These are phyloP conservation scores for Tupaia chinensis DNA, from an alignment of 2,113 vertebrate species.

Conservation along the genomic window DNA sequence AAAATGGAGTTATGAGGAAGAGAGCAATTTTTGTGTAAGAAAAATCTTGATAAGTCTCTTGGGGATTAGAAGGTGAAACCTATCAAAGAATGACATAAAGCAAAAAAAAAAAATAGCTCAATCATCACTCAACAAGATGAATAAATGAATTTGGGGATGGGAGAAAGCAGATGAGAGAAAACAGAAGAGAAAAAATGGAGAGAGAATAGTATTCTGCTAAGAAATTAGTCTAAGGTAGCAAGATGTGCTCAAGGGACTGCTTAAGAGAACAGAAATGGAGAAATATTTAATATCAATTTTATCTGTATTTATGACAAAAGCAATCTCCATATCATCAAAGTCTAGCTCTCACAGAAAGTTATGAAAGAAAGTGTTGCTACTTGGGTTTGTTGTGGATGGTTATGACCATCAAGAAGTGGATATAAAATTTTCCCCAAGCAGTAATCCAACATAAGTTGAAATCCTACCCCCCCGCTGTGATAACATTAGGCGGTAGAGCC, in stretches of 20 bases:
- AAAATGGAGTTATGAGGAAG: slow-evolving; percentile 49
- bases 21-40: not conserved
- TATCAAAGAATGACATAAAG: not conserved
- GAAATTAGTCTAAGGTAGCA: not conserved
- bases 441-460: not conserved
- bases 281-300: not conserved
- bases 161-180: not conserved
- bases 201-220: not conserved
- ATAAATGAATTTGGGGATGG: not conserved
- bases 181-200: not conserved
- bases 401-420: not conserved
- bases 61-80: not conserved
- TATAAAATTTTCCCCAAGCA: not conserved
- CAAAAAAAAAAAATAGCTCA: not conserved
- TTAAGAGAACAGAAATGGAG: not conserved
- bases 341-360: not conserved
- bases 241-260: not conserved
- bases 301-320: not conserved
- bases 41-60: not conserved
- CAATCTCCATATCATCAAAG: not conserved
- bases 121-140: not conserved
- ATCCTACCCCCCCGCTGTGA: not conserved
- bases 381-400: not conserved
- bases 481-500: not conserved
- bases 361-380: not conserved